Evolutionary conservation across 2,888 invertebrate species (phyloP).

Genomic region (Sphinx pinastri): DNA sequence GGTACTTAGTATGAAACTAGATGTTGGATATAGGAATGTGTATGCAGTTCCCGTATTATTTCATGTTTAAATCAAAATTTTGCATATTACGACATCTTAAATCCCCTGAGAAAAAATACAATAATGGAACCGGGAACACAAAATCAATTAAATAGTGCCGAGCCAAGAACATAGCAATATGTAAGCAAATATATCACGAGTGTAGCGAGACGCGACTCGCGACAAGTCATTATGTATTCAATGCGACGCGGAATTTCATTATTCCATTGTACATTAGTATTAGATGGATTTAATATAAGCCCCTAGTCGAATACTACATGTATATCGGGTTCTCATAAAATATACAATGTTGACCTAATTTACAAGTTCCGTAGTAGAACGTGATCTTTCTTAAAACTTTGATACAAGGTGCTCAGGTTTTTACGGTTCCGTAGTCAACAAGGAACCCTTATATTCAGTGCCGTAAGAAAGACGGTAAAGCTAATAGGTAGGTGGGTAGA

Average conservation of each 20-base stretch:
- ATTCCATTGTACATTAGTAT: constrained; percentile 43
- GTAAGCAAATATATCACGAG: not conserved
- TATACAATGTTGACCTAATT: too few relatives aligned
- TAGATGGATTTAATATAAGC: constrained; percentile 14
- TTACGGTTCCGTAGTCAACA: not conserved
- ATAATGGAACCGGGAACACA: not conserved
- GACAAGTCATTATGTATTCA: constrained; percentile 54
- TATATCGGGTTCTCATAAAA: too few relatives aligned
- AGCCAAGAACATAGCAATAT: not conserved
- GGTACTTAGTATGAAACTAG: too few relatives aligned
- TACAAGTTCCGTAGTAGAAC: too few relatives aligned
- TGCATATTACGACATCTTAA: too few relatives aligned
- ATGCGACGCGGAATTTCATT: constrained; percentile 55
- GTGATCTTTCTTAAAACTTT: too few relatives aligned
- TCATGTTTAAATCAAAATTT: too few relatives aligned
- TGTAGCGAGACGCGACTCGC: not conserved
- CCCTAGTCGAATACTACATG: not conserved
- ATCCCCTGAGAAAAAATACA: not conserved
- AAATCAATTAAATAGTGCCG: not conserved
- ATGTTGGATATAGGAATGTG: too few relatives aligned
- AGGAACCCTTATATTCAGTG: not conserved
- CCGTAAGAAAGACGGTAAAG: too few relatives aligned
- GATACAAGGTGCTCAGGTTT: too few relatives aligned
- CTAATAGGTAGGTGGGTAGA: too few relatives aligned
- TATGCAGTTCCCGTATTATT: too few relatives aligned